These are phyloP conservation scores for Hexactinellida sp. DNA, from an alignment of 37 sponge, comb jelly and placozoan genomes.

Conservation along the genomic window DNA sequence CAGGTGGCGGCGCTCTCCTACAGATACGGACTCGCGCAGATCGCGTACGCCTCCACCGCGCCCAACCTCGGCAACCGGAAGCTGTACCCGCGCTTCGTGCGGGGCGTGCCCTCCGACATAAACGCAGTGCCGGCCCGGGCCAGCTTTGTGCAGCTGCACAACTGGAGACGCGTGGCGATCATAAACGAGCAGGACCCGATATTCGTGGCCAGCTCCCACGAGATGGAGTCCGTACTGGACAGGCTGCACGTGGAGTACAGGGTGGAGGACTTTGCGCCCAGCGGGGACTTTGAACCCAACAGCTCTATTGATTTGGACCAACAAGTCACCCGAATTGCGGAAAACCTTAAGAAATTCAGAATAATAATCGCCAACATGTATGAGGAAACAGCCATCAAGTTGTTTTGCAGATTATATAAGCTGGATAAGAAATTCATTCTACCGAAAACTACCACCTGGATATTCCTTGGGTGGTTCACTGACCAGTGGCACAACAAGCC, in stretches of 20 bases:
- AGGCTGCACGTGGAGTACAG: neutral
- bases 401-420: neutral
- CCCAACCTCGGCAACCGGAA: neutral
- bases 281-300: neutral
- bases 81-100: neutral
- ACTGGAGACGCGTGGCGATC: neutral
- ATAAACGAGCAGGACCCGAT: neutral
- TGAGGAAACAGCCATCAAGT: neutral
- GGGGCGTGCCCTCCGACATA: neutral
- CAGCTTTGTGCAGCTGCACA: neutral
- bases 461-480: constrained; percentile 11
- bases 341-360: neutral
- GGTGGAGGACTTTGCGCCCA: neutral
- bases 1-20: neutral
- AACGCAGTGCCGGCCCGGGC: neutral
- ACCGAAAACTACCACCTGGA: neutral
- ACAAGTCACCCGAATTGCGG: neutral
- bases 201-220: neutral
- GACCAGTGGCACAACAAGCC: neutral
- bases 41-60: neutral
- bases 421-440: neutral
- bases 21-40: neutral
- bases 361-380: constrained; percentile 5
- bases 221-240: neutral
- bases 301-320: neutral